Evolutionary conservation across 2,113 vertebrate species (phyloP).

Genomic region (Gorsachius goisagi): DNA sequence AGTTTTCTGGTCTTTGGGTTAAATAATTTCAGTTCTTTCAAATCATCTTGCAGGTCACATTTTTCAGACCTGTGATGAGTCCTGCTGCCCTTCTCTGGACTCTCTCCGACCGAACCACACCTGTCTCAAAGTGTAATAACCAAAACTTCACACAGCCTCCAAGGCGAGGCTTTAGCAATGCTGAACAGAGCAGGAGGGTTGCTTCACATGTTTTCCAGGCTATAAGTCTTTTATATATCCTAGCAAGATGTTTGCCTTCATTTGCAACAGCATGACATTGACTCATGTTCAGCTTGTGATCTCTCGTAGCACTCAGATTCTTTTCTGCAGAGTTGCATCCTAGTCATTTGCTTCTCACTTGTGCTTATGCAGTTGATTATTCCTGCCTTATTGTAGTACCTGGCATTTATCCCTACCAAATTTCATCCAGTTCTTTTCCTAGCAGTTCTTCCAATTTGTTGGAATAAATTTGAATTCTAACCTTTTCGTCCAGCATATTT

Average conservation of each 20-base stretch:
- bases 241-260: not conserved
- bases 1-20: not conserved
- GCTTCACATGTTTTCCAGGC: not conserved
- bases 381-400: not conserved
- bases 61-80: not conserved
- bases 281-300: constrained; percentile 30
- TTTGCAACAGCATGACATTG: constrained; percentile 22
- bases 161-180: not conserved
- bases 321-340: not conserved
- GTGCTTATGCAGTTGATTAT: not conserved
- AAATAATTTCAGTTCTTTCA: not conserved
- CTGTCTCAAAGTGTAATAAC: not conserved
- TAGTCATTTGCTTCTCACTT: not conserved
- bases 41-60: not conserved
- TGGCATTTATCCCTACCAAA: not conserved
- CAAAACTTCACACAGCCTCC: not conserved
- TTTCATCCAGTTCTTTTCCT: not conserved
- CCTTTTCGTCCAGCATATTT: not conserved
- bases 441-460: not conserved
- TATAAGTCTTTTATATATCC: not conserved
- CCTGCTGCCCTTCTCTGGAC: not conserved
- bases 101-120: not conserved
- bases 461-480: not conserved
- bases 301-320: not conserved
- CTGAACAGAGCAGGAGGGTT: not conserved